Conservation (phyloP, 2,113 vertebrate species). For the Neolamprologus sp. region DNA sequence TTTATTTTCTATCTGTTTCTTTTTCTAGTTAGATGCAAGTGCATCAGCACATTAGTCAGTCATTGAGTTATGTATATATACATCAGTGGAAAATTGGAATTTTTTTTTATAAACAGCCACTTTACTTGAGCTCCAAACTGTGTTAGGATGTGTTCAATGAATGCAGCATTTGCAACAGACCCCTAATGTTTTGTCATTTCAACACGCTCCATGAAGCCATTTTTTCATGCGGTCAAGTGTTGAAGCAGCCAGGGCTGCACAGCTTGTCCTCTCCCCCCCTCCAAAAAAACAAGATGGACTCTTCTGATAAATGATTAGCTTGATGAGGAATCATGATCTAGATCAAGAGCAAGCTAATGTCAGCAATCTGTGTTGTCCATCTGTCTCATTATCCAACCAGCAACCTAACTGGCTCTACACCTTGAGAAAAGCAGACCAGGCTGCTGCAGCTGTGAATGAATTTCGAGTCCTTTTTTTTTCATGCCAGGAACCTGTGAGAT, state of each 20-base stretch:
- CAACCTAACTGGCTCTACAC: conserved; percentile 14
- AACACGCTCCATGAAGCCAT: conserved; percentile 26
- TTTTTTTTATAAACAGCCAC: neutral
- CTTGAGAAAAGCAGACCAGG: neutral
- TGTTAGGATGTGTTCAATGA: neutral
- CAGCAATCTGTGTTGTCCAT: conserved; percentile 73
- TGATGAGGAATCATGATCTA: conserved; percentile 72
- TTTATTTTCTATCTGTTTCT: neutral
- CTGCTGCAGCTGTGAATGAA: conserved; percentile 11
- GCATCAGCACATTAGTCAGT: neutral
- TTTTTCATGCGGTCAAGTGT: conserved; percentile 47
- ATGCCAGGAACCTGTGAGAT: neutral
- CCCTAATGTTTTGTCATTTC: conserved; percentile 50
- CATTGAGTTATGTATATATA: neutral
- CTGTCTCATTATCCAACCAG: conserved; percentile 57
- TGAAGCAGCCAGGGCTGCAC: conserved; percentile 42
- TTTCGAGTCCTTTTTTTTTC: neutral
- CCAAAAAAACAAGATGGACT: conserved; percentile 54
- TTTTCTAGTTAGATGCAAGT: neutral
- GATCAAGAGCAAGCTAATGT: conserved; percentile 69
- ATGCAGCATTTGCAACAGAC: conserved; percentile 16
- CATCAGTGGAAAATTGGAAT: neutral
- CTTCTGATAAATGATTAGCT: conserved; percentile 67
- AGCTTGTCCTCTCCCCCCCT: conserved; percentile 44
- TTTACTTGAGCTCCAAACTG: neutral